These are phyloP conservation scores for Girardinus metallicus DNA, from an alignment of 2,797 vertebrate species.

Conservation along the genomic window DNA sequence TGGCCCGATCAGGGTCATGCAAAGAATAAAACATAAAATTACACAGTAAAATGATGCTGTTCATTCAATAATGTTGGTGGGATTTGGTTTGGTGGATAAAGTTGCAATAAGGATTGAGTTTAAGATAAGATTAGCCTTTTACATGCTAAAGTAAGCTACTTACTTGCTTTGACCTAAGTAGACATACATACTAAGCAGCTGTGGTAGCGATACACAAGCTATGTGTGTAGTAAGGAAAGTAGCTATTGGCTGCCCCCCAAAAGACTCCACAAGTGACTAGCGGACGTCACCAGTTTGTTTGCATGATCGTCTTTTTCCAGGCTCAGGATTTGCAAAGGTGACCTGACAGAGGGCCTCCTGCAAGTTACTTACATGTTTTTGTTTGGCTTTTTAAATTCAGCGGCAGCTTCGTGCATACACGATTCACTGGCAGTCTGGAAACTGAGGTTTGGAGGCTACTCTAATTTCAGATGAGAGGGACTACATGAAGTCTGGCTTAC, in stretches of 20 bases:
- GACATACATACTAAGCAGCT: background rate
- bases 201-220: background rate
- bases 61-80: background rate
- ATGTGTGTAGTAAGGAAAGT: background rate
- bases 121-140: constrained; percentile 2
- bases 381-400: background rate
- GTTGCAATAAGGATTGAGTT: background rate
- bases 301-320: background rate
- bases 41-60: background rate
- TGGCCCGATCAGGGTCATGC: background rate
- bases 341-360: background rate
- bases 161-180: background rate
- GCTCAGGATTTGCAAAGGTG: background rate
- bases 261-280: background rate
- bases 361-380: background rate
- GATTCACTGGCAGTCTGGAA: background rate
- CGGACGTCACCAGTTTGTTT: background rate
- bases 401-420: background rate
- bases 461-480: background rate
- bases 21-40: background rate
- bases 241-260: background rate
- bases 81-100: background rate
- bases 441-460: background rate
- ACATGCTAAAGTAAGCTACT: background rate
- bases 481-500: background rate